A percentile compares a stretch with the other conserved stretches of the same genome.
Conservation (phyloP, 2,888 invertebrate genomes). For the Thyatira batis region DNA sequence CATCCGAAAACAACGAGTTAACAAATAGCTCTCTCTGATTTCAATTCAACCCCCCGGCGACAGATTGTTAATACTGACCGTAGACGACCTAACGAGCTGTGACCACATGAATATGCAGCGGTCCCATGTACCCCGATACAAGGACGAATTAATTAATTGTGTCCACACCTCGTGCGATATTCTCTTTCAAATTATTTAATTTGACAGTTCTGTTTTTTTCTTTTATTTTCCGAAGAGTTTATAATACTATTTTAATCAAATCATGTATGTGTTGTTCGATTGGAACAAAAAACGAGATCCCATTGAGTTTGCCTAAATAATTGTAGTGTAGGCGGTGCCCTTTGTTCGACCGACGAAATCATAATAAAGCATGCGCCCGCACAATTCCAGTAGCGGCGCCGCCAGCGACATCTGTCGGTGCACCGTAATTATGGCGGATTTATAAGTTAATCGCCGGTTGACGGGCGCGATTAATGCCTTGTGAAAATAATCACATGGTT, state of each 20-base stretch:
- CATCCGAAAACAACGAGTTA: neutral
- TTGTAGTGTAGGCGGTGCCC: slow-evolving; percentile 40
- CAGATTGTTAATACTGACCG: slow-evolving; percentile 72
- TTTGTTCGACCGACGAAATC: slow-evolving; percentile 47
- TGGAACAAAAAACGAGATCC: no score
- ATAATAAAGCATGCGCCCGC: slow-evolving; percentile 48
- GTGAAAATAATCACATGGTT: slow-evolving; percentile 57
- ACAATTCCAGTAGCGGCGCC: slow-evolving; percentile 56
- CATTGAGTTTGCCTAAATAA: slow-evolving; percentile 3
- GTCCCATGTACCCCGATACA: slow-evolving; percentile 34
- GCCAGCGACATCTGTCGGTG: slow-evolving; percentile 60
- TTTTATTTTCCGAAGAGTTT: no score
- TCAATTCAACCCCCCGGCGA: slow-evolving; percentile 39
- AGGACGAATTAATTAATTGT: slow-evolving; percentile 68
- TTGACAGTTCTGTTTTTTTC: slow-evolving; percentile 11
- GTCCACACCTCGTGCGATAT: slow-evolving; percentile 42
- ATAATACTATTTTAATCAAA: no score
- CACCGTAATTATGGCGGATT: slow-evolving; percentile 53
- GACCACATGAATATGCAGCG: slow-evolving; percentile 76
- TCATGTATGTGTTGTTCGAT: no score
- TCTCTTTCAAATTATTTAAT: slow-evolving; percentile 14
- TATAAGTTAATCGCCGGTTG: slow-evolving; percentile 58
- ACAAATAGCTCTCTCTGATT: slow-evolving; percentile 22
- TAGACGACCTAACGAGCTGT: slow-evolving; percentile 75
- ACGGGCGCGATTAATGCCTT: slow-evolving; percentile 49